Evolutionary conservation across 2,113 vertebrate genomes (phyloP).

Genomic region (Clinocottus analis): DNA sequence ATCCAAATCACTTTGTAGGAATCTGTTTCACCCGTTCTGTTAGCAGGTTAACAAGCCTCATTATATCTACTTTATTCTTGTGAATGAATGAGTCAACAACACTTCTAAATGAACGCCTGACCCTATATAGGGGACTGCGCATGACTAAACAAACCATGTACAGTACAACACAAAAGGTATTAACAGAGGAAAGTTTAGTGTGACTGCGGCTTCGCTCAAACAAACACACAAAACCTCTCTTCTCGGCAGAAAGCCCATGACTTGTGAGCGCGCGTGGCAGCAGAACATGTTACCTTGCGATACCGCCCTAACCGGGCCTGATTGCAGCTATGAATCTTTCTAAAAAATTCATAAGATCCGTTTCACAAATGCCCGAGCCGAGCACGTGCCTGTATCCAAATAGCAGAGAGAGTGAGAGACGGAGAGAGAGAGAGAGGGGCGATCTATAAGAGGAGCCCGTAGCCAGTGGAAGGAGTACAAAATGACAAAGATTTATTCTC

Average conservation of each 20-base stretch:
- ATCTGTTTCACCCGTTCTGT: not conserved
- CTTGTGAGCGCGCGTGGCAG: conserved; percentile 42
- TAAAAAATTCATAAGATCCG: conserved; percentile 98
- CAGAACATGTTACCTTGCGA: conserved; percentile 56
- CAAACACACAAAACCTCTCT: conserved; percentile 46
- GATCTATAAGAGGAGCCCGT: conserved; percentile 59
- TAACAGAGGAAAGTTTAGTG: conserved; percentile 3
- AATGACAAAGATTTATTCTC: conserved; percentile 99
- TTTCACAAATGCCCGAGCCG: conserved; percentile 93
- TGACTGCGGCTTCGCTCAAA: not conserved
- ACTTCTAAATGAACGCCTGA: not conserved
- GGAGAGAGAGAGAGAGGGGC: not conserved
- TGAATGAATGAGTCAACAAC: not conserved
- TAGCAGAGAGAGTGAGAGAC: conserved; percentile 28
- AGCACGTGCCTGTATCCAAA: conserved; percentile 81
- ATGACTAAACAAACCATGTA: conserved; percentile 1
- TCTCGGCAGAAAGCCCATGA: conserved; percentile 45
- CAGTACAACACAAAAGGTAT: not conserved
- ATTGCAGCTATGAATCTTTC: conserved; percentile 83
- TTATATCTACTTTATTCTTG: not conserved
- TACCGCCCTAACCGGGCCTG: conserved; percentile 71
- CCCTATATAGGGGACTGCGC: not conserved
- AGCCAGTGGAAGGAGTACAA: conserved; percentile 65
- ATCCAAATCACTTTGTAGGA: not conserved
- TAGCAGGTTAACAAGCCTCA: not conserved